Evolutionary conservation across 2,888 invertebrate species (phyloP).

Genomic region (Altica lythri): DNA sequence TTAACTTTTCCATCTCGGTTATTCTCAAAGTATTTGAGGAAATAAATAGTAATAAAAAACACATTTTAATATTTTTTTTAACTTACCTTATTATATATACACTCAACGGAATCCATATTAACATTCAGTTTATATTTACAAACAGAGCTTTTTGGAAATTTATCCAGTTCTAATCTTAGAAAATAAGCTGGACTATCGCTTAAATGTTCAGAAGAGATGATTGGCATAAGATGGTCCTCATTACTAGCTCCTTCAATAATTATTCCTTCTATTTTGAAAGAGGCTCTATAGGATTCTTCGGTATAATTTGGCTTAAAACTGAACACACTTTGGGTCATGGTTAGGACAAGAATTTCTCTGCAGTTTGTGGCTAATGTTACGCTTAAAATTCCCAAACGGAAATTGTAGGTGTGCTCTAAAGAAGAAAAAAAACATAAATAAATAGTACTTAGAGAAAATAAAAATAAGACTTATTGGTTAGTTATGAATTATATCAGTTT

Average conservation of each 20-base stretch:
- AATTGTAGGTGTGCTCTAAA: conserved; percentile 75
- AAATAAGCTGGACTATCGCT: conserved; percentile 70
- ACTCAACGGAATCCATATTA: conserved; percentile 73
- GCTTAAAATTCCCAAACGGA: conserved; percentile 75
- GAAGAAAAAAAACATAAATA: conserved; percentile 20
- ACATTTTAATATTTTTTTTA: no score
- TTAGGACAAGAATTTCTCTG: conserved; percentile 73
- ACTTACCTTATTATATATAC: conserved; percentile 76
- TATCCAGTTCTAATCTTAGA: conserved; percentile 75
- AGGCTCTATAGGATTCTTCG: conserved; percentile 43
- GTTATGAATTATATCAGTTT: no score
- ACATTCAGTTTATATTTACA: conserved; percentile 68
- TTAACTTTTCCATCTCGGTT: no score
- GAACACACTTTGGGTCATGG: conserved; percentile 68
- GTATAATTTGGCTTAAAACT: conserved; percentile 48
- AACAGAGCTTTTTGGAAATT: conserved; percentile 67
- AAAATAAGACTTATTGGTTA: no score
- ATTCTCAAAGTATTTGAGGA: no score
- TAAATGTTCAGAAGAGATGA: conserved; percentile 67
- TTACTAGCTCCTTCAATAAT: conserved; percentile 75
- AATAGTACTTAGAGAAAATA: no score
- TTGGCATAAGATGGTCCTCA: conserved; percentile 73
- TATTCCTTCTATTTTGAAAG: conserved; percentile 68
- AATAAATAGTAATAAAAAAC: not conserved
- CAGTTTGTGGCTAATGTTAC: conserved; percentile 69